Percentiles rank a stretch among this genome's conserved stretches.
Conservation (phyloP, 1,140 invertebrate genomes). For the Drosophila ercepeae region DNA sequence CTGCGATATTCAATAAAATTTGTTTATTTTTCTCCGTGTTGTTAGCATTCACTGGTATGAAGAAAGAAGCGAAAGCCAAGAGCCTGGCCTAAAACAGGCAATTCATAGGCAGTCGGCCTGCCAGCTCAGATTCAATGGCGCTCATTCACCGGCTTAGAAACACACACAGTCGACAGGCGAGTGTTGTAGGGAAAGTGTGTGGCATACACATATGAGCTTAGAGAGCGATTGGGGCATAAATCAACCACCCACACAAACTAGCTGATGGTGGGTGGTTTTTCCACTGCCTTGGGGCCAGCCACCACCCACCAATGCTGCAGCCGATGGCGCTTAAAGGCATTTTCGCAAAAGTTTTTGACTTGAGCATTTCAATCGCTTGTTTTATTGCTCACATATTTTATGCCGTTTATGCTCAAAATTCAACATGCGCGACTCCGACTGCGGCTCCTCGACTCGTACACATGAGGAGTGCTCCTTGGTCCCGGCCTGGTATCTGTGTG, state of each 20-base stretch:
- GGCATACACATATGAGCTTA: constrained; percentile 28
- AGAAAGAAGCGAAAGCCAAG: constrained; percentile 30
- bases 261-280: not conserved
- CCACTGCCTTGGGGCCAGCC: not conserved
- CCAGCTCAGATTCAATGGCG: constrained; percentile 68
- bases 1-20: too few species aligned
- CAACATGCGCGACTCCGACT: constrained; percentile 50
- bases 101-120: constrained; percentile 64
- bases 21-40: constrained; percentile 11
- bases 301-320: constrained; percentile 34
- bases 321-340: constrained; percentile 79
- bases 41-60: not conserved
- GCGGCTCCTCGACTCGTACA: constrained; percentile 12
- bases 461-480: constrained; percentile 49
- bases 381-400: constrained; percentile 82
- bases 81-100: constrained; percentile 66
- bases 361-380: constrained; percentile 81
- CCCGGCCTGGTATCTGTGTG: constrained; percentile 30
- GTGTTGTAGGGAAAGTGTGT: constrained; percentile 44
- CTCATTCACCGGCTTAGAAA: constrained; percentile 73
- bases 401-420: constrained; percentile 82
- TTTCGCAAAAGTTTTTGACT: constrained; percentile 77
- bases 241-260: constrained; percentile 43
- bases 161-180: constrained; percentile 38
- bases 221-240: constrained; percentile 53